Base-by-base conservation (phyloP, 2,888 invertebrate species). In the Dynastes hyllus region DNA sequence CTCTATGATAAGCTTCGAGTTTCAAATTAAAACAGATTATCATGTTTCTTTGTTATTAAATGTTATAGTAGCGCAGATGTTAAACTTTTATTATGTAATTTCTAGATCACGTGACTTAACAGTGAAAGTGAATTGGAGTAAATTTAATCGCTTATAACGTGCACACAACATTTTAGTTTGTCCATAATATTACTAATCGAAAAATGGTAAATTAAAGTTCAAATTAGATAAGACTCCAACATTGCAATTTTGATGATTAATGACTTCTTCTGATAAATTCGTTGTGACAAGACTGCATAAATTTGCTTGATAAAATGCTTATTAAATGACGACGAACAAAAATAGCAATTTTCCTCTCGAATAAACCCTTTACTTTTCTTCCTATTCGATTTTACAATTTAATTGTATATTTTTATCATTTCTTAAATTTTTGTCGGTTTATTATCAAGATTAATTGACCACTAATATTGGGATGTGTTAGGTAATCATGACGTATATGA, bases 1-100 rank as follows among this genome's bases (percentile, higher is more conserved):
- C 37, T 9, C 2, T 16, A 66, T 16, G 66, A 66, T 66, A 66
- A 66, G 66, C 66, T 66, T 66, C 45, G 40, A 16, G 66, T 66
- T 66, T 66, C 66, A 66, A 66, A 66, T 66, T 66, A 66, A 66
- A 66, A 37, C 66, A 40, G 16, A 40, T 40, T 66, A 66, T 66
- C 66, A 37, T 9, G 40, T 66, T 66, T 66, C 66, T 66, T 66
- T 66, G 66, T 66, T 37, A 32, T 16, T 40, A n/a, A 13, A 16
- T 66, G n/a, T 66, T 40, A 16, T 11, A 66, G n/a, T 45, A 40
- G 45, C n/a, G 29, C 29, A 66, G 66, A 66, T 66, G 32, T 6
- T 66, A 66, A 37, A 32, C 16, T 4, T n/a, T 16, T 66, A 45
- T 66, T 66, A 66, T 66, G 37, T 66, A 37, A 66, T 66, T 66